Conservation (phyloP, 1,140 invertebrate species). For the Pseudomyrmex concolor region DNA sequence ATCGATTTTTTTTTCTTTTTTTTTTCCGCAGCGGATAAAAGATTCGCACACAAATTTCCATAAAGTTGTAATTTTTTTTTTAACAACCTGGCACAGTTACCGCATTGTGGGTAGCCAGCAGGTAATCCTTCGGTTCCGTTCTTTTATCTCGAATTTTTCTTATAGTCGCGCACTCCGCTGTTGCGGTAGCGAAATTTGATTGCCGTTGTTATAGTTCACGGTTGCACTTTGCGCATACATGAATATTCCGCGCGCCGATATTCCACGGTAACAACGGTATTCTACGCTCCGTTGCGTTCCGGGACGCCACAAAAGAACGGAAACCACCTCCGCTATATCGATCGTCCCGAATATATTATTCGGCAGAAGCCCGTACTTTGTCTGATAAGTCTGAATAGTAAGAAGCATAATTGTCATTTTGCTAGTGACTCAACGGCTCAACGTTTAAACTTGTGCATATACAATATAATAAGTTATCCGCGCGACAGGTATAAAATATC, state of each 20-base stretch:
- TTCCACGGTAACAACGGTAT: slow-evolving; percentile 48
- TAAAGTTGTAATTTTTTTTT: slow-evolving; percentile 31
- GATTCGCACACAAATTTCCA: slow-evolving; percentile 34
- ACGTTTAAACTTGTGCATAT: slow-evolving; percentile 1
- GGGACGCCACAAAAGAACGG: slow-evolving; percentile 51
- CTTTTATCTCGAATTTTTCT: slow-evolving; percentile 57
- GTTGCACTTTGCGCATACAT: slow-evolving; percentile 57
- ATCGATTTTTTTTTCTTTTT: not conserved
- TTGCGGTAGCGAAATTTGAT: slow-evolving; percentile 55
- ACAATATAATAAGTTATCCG: not conserved
- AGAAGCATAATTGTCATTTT: slow-evolving; percentile 25
- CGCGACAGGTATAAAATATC: not conserved
- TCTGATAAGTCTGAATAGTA: slow-evolving; percentile 31
- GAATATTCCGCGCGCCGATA: slow-evolving; percentile 44
- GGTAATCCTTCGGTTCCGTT: slow-evolving; percentile 28
- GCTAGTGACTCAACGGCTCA: not conserved
- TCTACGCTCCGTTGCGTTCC: slow-evolving; percentile 36
- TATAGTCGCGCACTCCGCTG: slow-evolving; percentile 41
- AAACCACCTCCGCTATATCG: slow-evolving; percentile 42
- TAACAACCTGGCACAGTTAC: slow-evolving; percentile 23
- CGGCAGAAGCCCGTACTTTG: slow-evolving; percentile 29
- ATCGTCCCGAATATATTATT: slow-evolving; percentile 39
- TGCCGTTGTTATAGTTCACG: slow-evolving; percentile 59
- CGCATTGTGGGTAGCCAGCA: not conserved
- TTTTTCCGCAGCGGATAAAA: not conserved